Base-by-base conservation (phyloP, 2,113 vertebrate species). In the Nicator chloris region DNA sequence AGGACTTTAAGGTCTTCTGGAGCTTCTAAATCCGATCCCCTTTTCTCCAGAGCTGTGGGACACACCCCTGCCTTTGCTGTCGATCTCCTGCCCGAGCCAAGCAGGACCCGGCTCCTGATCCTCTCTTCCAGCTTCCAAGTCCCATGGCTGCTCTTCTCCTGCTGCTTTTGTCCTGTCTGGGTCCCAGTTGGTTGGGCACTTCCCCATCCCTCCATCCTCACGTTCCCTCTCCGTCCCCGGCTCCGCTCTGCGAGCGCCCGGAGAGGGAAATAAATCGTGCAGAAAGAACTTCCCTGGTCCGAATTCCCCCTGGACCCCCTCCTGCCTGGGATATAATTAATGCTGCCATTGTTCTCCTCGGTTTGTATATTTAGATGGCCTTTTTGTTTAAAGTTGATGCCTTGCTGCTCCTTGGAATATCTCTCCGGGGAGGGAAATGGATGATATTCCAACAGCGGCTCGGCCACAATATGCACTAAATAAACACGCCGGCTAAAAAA, bases 301-400 rank as follows among this genome's bases (percentile, higher is more conserved):
- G 68, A 81, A 79, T 83, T 92, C 82, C 92, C 94, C 35, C 78
- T 75, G 92, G 95, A 92, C 54, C 68, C 50, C 44, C 15, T 39
- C 73, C 63, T 82, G 92, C 87, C 88, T 7, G 63, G 56, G 92
- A 44, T 33, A 15, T 96, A 95, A 94, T 97, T 96, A 95, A 96
- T 94, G 93, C 94, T 73, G 63, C 94, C 92, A 93, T 96, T 95
- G 93, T 96, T 97, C 95, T 90, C 35, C 77, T 51, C 22, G 12
- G 59, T 88, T 89, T 96, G 92, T 97, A 85, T 95, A 95, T 95
- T 96, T 95, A 93, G 93, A 96, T 97, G 92, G 93, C 83, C 75
- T 90, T 96, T 93, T 91, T 96, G 93, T 96, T 94, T 95, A 63
- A 86, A 94, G 90, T 83, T n/a, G 94, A 78, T 93, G 81, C 70